These are phyloP conservation scores for Phania funesta DNA, from an alignment of 2,888 invertebrate genomes.

Conservation along the genomic window DNA sequence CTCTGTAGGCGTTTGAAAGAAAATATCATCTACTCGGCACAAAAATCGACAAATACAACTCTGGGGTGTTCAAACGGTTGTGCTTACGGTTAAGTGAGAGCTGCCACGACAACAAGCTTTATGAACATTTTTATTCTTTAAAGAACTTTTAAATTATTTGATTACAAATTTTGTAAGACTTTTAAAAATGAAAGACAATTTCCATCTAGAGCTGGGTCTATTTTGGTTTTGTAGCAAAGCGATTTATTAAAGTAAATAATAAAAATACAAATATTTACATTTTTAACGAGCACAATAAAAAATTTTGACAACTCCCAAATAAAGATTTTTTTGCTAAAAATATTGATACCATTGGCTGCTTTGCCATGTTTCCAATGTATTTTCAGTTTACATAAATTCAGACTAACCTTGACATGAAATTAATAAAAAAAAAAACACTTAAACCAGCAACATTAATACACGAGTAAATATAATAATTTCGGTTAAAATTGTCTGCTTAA, in stretches of 20 bases:
- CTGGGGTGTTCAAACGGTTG: no score
- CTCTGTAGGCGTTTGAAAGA: no score
- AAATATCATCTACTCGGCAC: no score
- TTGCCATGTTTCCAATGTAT: not conserved
- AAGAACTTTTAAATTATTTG: no score
- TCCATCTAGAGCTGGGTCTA: not conserved
- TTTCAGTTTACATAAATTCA: not conserved
- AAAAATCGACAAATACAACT: no score
- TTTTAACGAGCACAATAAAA: conserved; percentile 14
- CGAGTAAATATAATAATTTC: not conserved
- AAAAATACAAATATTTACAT: conserved; percentile 30
- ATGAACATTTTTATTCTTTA: no score
- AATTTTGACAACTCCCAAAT: not conserved
- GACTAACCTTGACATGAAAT: conserved; percentile 40
- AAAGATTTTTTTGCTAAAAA: not conserved
- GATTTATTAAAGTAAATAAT: not conserved
- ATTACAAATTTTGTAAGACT: no score
- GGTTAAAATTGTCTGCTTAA: not conserved
- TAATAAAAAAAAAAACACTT: conserved; percentile 1
- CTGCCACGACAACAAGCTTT: no score
- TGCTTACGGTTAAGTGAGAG: no score
- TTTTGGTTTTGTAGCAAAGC: not conserved
- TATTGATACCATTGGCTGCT: not conserved
- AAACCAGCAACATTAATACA: not conserved
- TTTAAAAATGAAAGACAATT: no score